Conservation (phyloP, 2,888 invertebrate species). For the Actias luna region DNA sequence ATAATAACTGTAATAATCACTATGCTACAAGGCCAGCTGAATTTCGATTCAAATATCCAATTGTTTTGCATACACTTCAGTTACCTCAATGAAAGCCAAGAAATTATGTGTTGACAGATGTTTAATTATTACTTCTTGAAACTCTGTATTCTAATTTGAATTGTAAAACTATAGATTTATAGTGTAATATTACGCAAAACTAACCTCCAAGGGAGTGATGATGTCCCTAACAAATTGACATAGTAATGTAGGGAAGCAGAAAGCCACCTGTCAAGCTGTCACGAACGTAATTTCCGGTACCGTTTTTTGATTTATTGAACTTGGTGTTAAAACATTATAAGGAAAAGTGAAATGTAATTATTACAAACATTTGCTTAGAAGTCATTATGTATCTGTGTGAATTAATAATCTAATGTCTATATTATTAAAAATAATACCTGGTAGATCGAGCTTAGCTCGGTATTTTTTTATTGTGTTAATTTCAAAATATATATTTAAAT, state of each 20-base stretch:
- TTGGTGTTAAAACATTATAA: background rate
- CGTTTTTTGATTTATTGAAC: constrained; percentile 11
- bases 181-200: background rate
- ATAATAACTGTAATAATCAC: too few species aligned
- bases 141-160: background rate
- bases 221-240: constrained; percentile 36
- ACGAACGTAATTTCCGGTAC: constrained; percentile 33
- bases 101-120: background rate
- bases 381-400: too few species aligned
- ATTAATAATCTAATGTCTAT: too few species aligned
- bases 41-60: too few species aligned
- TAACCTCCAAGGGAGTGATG: background rate
- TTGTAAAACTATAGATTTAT: background rate
- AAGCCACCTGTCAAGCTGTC: constrained; percentile 41
- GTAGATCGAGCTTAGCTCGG: too few species aligned
- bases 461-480: too few species aligned
- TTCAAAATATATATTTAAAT: too few species aligned
- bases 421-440: too few species aligned
- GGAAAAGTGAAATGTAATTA: background rate
- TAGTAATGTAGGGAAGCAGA: constrained; percentile 39
- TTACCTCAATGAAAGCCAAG: background rate
- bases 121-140: background rate
- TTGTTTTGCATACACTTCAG: background rate
- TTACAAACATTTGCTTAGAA: too few species aligned
- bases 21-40: too few species aligned